phyloP scores from a whole-genome alignment of 2,888 invertebrate genomes.

The Tortrix viridana region DNA sequence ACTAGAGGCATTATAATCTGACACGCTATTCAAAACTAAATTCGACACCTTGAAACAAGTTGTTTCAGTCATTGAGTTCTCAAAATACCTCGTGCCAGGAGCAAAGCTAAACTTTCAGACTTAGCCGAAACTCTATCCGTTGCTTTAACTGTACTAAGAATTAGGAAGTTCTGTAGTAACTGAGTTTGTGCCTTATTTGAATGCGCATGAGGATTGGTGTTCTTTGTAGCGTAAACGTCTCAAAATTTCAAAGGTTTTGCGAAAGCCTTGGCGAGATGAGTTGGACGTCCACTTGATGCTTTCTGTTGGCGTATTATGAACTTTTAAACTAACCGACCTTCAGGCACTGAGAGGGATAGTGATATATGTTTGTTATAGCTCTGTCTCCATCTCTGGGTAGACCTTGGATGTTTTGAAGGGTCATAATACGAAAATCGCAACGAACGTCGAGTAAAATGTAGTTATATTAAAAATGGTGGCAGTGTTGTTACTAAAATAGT shows the following conservation, averaged over 20 bases:
- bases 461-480: too few species aligned
- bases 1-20: constrained; percentile 12
- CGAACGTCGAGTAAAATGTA: too few species aligned
- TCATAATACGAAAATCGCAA: too few species aligned
- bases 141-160: constrained; percentile 1
- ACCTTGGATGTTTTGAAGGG: too few species aligned
- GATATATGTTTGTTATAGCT: too few species aligned
- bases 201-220: not conserved
- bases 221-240: not conserved
- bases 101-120: constrained; percentile 19
- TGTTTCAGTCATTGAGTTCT: constrained; percentile 21
- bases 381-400: too few species aligned
- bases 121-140: constrained; percentile 11
- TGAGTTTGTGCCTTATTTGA: not conserved
- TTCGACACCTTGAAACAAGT: constrained; percentile 31
- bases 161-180: not conserved
- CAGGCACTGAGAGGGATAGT: too few species aligned
- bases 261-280: not conserved
- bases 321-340: too few species aligned
- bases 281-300: not conserved
- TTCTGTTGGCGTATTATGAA: not conserved
- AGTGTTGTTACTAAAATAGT: too few species aligned
- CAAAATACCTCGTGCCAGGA: constrained; percentile 15
- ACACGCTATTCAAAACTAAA: constrained; percentile 12
- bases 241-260: constrained; percentile 1